These are phyloP conservation scores for Glossophaga mutica DNA, from an alignment of 2,797 vertebrate species.

Conservation along the genomic window DNA sequence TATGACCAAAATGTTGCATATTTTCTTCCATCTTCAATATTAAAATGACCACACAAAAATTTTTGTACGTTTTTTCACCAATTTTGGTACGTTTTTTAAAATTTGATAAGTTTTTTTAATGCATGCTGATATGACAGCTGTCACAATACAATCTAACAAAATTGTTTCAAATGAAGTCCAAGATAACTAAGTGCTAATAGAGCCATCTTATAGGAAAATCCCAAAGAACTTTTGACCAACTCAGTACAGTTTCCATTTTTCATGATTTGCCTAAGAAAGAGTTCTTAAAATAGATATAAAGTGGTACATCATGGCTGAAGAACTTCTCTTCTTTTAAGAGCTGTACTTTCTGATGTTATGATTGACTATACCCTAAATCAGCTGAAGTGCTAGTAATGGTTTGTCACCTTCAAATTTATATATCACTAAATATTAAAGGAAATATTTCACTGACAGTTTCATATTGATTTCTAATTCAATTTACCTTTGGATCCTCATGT, in stretches of 20 bases:
- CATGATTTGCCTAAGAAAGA: not conserved
- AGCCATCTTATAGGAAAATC: not conserved
- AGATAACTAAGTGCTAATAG: not conserved
- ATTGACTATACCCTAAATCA: not conserved
- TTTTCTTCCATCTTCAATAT: not conserved
- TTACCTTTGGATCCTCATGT: not conserved
- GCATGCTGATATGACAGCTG: not conserved
- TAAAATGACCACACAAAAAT: not conserved
- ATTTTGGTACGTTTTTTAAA: not conserved
- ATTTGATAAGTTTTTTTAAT: not conserved
- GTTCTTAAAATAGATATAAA: not conserved
- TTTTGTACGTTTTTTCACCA: no score
- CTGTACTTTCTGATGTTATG: not conserved
- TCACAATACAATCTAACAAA: not conserved
- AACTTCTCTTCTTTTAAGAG: not conserved
- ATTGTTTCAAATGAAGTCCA: not conserved
- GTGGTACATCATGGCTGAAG: not conserved
- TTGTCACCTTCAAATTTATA: not conserved
- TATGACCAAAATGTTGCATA: not conserved
- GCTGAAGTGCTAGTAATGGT: not conserved
- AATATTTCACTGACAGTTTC: not conserved
- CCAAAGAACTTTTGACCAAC: not conserved
- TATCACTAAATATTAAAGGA: not conserved
- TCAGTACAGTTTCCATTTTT: not conserved
- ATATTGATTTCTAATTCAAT: not conserved